phyloP scores from a whole-genome alignment of 2,113 vertebrate genomes.

The Zapus hudsonius region DNA sequence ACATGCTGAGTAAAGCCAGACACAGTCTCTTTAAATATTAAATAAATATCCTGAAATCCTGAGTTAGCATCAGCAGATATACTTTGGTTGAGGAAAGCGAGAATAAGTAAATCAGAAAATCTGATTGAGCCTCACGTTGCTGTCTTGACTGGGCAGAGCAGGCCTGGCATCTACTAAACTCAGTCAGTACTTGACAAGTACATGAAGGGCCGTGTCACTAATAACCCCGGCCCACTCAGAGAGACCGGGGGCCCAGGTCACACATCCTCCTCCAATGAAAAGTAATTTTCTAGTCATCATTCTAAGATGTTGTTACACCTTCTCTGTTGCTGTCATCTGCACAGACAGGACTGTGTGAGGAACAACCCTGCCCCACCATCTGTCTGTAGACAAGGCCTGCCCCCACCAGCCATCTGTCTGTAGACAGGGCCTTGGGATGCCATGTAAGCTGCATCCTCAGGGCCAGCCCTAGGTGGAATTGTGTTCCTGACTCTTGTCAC shows the following conservation, averaged over 20 bases:
- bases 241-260: background rate
- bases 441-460: background rate
- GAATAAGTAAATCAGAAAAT: background rate
- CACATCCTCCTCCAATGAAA: background rate
- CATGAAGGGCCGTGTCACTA: background rate
- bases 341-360: background rate
- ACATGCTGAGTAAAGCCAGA: background rate
- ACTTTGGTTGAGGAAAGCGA: background rate
- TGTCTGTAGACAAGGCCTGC: background rate
- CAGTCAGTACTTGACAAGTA: background rate
- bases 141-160: background rate
- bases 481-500: background rate
- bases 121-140: background rate
- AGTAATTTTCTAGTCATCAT: background rate
- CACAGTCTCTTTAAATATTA: background rate
- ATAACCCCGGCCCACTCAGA: background rate
- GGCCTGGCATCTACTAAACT: background rate
- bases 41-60: background rate
- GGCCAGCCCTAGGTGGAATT: background rate
- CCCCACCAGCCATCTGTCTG: background rate
- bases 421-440: background rate
- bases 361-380: background rate
- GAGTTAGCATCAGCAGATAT: background rate
- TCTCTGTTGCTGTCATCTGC: background rate
- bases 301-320: background rate